Evolutionary conservation across 2,888 invertebrate genomes (phyloP).

Genomic region (Cecidostiba fungosa): DNA sequence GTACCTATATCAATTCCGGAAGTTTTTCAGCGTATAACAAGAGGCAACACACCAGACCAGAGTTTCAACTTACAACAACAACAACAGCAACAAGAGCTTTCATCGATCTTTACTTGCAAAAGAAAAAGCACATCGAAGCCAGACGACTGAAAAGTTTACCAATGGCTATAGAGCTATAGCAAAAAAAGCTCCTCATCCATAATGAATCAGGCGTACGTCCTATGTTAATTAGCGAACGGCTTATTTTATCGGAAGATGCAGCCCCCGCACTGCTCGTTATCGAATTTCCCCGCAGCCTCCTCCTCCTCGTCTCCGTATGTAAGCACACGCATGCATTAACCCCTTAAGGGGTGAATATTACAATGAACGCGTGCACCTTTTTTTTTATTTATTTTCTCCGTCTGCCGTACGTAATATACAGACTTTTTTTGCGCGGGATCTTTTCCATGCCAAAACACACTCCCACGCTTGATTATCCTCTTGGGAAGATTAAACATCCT

Average conservation of each 20-base stretch:
- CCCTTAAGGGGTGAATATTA: conserved; percentile 40
- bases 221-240: conserved; percentile 13
- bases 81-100: too few species aligned
- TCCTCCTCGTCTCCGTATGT: too few species aligned
- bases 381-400: conserved; percentile 18
- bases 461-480: conserved; percentile 42
- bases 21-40: not conserved
- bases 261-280: not conserved
- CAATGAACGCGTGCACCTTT: conserved; percentile 21
- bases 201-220: conserved; percentile 13
- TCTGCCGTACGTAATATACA: not conserved
- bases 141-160: too few species aligned
- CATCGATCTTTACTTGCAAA: too few species aligned
- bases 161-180: too few species aligned
- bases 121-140: too few species aligned
- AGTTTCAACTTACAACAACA: too few species aligned
- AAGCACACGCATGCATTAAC: not conserved
- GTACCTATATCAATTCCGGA: not conserved
- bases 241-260: conserved; percentile 26
- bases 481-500: conserved; percentile 19
- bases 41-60: too few species aligned
- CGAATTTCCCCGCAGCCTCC: conserved; percentile 17
- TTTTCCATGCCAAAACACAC: not conserved
- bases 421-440: not conserved
- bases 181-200: not conserved